Conservation (phyloP, 37 sponge, comb jelly and placozoan species). For the Diacarnus erythraeanus region DNA sequence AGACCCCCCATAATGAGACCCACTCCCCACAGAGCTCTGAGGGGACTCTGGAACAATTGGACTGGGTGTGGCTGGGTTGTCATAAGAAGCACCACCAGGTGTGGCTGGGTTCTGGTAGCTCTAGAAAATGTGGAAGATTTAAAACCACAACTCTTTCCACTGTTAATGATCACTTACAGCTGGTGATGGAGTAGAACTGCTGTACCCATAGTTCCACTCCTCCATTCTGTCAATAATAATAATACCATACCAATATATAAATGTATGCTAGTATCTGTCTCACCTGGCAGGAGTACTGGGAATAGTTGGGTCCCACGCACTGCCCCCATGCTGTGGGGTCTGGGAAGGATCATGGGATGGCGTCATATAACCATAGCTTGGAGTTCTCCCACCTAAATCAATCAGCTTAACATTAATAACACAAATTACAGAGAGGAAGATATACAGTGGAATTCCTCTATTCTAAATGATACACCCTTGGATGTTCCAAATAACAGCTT, state of each 20-base stretch:
- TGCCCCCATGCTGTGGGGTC: slow-evolving; percentile 83
- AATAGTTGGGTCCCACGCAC: slow-evolving; percentile 96
- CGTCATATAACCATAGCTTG: slow-evolving; percentile 92
- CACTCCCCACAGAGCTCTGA: slow-evolving; percentile 19
- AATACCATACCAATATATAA: background rate
- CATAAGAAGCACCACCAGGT: slow-evolving; percentile 69
- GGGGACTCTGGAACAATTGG: slow-evolving; percentile 64
- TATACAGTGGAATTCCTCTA: too few species aligned
- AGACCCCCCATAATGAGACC: slow-evolving; percentile 19
- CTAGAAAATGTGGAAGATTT: slow-evolving; percentile 13
- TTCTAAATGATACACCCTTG: too few species aligned
- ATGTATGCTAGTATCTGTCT: background rate
- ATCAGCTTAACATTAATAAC: too few species aligned
- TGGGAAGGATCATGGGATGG: slow-evolving; percentile 93
- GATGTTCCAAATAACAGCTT: too few species aligned
- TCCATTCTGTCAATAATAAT: slow-evolving; percentile 22
- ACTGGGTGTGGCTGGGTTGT: slow-evolving; percentile 73
- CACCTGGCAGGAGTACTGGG: slow-evolving; percentile 66
- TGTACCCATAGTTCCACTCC: slow-evolving; percentile 47
- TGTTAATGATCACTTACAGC: slow-evolving; percentile 31
- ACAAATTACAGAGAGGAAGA: too few species aligned
- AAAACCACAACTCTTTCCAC: background rate
- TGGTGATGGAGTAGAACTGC: slow-evolving; percentile 46
- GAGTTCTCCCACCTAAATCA: slow-evolving; percentile 84
- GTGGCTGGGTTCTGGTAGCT: slow-evolving; percentile 73